Evolutionary conservation across 2,113 vertebrate genomes (phyloP).

Genomic region (Brachyhypopomus occidentalis): DNA sequence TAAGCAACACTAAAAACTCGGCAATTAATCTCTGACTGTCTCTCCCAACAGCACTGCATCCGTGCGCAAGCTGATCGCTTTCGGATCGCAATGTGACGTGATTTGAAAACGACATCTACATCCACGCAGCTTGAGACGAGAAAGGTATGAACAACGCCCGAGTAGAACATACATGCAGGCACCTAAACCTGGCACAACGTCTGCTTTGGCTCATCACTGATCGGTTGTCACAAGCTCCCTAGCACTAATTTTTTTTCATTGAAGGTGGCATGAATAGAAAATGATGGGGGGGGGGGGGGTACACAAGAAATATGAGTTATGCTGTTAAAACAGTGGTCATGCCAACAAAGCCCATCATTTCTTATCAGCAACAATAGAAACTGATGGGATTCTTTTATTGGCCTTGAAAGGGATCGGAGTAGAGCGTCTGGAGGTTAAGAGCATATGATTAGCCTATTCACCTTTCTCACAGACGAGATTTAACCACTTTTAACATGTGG

Average conservation of each 20-base stretch:
- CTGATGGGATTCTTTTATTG: constrained; percentile 35
- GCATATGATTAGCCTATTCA: constrained; percentile 51
- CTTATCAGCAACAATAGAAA: constrained; percentile 25
- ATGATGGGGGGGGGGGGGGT: neutral
- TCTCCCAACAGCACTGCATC: neutral
- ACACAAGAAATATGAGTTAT: constrained; percentile 1
- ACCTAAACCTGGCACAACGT: too few species aligned
- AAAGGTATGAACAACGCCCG: too few species aligned
- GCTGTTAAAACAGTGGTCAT: constrained; percentile 18
- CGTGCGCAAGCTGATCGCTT: neutral
- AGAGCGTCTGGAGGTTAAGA: constrained; percentile 45
- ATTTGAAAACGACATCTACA: neutral
- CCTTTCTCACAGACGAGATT: constrained; percentile 30
- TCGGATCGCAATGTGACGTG: neutral
- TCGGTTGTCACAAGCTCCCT: neutral
- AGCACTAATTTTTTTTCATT: neutral
- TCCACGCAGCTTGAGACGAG: neutral
- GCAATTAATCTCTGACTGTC: constrained; percentile 14
- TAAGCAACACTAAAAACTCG: constrained; percentile 23
- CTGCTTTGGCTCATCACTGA: neutral
- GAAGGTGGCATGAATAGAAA: neutral
- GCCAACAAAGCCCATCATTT: constrained; percentile 8
- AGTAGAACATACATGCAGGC: neutral
- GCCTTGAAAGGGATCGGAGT: constrained; percentile 37
- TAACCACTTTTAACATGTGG: constrained; percentile 48